Evolutionary conservation across 2,888 invertebrate species (phyloP).

Genomic region (Cryptus armator): DNA sequence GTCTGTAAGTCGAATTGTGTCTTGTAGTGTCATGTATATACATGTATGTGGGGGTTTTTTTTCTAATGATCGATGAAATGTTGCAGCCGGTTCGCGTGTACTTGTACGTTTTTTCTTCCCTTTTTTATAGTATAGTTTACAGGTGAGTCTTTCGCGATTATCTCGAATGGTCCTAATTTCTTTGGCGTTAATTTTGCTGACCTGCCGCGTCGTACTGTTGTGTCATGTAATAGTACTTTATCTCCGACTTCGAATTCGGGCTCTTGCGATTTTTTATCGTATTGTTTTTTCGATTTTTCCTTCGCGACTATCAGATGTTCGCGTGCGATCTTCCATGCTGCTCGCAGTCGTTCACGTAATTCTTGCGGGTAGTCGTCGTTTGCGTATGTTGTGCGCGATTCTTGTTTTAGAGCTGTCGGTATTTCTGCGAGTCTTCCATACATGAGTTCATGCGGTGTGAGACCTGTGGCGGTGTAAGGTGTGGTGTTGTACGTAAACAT

Average conservation of each 20-base stretch:
- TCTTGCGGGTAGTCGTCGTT: slow-evolving; percentile 33
- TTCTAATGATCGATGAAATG: background rate
- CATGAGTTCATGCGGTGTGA: slow-evolving; percentile 43
- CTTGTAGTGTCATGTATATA: background rate
- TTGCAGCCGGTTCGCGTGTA: background rate
- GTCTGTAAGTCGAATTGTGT: background rate
- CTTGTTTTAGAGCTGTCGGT: slow-evolving; percentile 40
- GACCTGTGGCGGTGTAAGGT: slow-evolving; percentile 58
- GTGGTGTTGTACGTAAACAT: slow-evolving; percentile 70
- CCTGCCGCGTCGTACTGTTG: slow-evolving; percentile 5
- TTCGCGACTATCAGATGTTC: slow-evolving; percentile 2
- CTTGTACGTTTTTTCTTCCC: background rate
- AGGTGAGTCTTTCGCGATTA: background rate
- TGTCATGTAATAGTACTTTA: slow-evolving; percentile 10
- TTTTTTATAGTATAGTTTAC: background rate
- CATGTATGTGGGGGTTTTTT: background rate
- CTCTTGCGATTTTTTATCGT: slow-evolving; percentile 2
- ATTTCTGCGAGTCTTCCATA: slow-evolving; percentile 45
- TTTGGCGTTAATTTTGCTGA: slow-evolving; percentile 34
- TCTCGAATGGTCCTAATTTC: slow-evolving; percentile 23
- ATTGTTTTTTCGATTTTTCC: slow-evolving; percentile 5
- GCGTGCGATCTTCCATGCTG: slow-evolving; percentile 25
- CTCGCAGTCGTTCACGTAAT: slow-evolving; percentile 6
- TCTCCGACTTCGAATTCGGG: slow-evolving; percentile 15
- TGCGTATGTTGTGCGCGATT: slow-evolving; percentile 8